These are phyloP conservation scores for Zhuqinia jingwanae DNA, from an alignment of 2,888 invertebrate species.

Conservation along the genomic window DNA sequence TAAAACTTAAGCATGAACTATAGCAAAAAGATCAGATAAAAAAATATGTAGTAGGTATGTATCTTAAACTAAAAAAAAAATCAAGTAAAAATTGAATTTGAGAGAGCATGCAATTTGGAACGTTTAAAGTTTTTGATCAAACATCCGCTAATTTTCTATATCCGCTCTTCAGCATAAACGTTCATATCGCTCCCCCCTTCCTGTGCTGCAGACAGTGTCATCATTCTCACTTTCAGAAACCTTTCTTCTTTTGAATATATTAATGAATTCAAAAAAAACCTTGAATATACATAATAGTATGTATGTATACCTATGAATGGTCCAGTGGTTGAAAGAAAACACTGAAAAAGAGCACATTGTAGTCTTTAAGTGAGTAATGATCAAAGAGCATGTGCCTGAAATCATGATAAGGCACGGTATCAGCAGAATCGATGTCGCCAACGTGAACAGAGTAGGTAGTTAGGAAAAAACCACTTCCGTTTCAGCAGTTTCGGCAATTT, in stretches of 20 bases:
- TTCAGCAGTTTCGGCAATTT: slow-evolving; percentile 29
- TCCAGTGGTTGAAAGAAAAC: slow-evolving; percentile 36
- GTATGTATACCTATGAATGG: too few relatives aligned
- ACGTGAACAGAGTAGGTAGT: slow-evolving; percentile 25
- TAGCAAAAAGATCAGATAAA: neutral
- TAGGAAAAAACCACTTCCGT: slow-evolving; percentile 61
- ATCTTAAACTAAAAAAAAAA: neutral
- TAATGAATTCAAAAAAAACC: slow-evolving; percentile 66
- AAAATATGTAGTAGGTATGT: neutral
- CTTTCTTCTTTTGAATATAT: neutral
- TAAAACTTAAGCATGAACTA: neutral
- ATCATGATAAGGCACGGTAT: slow-evolving; percentile 62
- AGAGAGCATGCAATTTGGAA: neutral
- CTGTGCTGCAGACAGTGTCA: slow-evolving; percentile 17
- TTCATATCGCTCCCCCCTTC: slow-evolving; percentile 7
- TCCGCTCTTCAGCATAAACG: slow-evolving; percentile 44
- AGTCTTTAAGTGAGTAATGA: slow-evolving; percentile 55
- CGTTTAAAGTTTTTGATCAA: slow-evolving; percentile 44
- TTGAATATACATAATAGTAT: slow-evolving; percentile 57
- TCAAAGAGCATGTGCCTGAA: slow-evolving; percentile 68
- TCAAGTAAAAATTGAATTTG: neutral
- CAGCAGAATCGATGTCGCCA: neutral
- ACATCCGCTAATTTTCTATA: slow-evolving; percentile 65
- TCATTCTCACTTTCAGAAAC: slow-evolving; percentile 23
- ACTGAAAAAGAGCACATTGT: slow-evolving; percentile 16